Percentiles rank a stretch among this genome's conserved stretches.
phyloP scores from a whole-genome alignment of 1,140 invertebrate species.

The Ooceraea biroi region DNA sequence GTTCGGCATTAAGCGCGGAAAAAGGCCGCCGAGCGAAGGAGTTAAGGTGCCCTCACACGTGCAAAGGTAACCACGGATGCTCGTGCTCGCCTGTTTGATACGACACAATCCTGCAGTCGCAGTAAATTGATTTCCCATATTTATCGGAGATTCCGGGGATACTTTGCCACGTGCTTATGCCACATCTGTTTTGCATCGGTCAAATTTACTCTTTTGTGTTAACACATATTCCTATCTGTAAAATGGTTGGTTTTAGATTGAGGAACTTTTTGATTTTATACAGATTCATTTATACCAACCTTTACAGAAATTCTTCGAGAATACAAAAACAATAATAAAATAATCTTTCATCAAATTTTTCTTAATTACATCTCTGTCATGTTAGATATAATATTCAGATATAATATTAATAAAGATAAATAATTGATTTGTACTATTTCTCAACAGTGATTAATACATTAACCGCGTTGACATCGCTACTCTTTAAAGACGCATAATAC shows the following conservation, averaged over 20 bases:
- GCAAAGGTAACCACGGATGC: constrained; percentile 40
- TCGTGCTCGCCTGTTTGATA: not conserved
- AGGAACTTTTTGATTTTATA: not conserved
- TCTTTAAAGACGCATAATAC: not conserved
- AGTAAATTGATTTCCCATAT: constrained; percentile 53
- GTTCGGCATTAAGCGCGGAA: constrained; percentile 74
- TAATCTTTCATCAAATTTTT: not conserved
- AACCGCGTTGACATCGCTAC: not conserved
- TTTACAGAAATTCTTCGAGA: not conserved
- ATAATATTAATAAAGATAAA: not conserved
- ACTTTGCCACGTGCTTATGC: constrained; percentile 44
- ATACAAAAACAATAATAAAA: not conserved
- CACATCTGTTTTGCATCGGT: constrained; percentile 34
- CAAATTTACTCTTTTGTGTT: constrained; percentile 5
- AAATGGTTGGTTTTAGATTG: not conserved
- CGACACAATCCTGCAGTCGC: constrained; percentile 14
- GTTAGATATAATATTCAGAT: not conserved
- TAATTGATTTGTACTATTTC: not conserved
- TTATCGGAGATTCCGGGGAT: constrained; percentile 50
- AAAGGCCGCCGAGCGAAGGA: constrained; percentile 70
- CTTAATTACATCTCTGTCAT: not conserved
- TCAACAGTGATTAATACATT: not conserved
- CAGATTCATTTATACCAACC: not conserved
- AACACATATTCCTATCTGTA: constrained; percentile 6
- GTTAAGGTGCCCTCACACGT: constrained; percentile 72